Conservation (phyloP, 92 coral and sea anemone genomes). For the Montipora capitata region DNA sequence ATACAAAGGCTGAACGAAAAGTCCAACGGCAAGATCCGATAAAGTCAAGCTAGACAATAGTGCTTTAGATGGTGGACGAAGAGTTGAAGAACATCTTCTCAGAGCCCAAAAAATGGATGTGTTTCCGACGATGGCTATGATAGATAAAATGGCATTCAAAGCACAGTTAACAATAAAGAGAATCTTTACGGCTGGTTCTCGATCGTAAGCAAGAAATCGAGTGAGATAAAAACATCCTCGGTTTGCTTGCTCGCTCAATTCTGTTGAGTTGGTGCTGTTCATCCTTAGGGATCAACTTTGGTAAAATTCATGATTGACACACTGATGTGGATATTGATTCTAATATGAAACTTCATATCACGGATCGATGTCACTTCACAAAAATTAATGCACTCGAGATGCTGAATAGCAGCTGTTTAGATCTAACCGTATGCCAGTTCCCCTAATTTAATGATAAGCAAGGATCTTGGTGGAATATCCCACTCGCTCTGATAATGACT, state of each 20-base stretch:
- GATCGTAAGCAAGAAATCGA: conserved; percentile 19
- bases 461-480: too few species aligned
- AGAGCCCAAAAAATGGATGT: conserved; percentile 37
- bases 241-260: not conserved
- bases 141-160: conserved; percentile 35
- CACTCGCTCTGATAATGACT: too few species aligned
- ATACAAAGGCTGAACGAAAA: conserved; percentile 34
- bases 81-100: conserved; percentile 13
- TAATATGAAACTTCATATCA: too few species aligned
- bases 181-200: not conserved
- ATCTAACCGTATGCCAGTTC: too few species aligned
- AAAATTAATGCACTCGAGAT: too few species aligned
- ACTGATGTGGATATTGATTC: too few species aligned
- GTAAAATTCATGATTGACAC: not conserved
- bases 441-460: too few species aligned
- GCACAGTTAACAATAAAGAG: conserved; percentile 30
- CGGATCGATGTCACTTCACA: too few species aligned
- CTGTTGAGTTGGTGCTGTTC: conserved; percentile 8
- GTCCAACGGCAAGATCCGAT: conserved; percentile 38
- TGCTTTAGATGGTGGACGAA: conserved; percentile 40
- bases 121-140: conserved; percentile 36
- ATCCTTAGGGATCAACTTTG: not conserved
- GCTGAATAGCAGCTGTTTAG: too few species aligned
- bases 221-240: conserved; percentile 33
- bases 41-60: conserved; percentile 25